Evolutionary conservation across 2,113 vertebrate genomes (phyloP).

Genomic region (Carassius auratus): DNA sequence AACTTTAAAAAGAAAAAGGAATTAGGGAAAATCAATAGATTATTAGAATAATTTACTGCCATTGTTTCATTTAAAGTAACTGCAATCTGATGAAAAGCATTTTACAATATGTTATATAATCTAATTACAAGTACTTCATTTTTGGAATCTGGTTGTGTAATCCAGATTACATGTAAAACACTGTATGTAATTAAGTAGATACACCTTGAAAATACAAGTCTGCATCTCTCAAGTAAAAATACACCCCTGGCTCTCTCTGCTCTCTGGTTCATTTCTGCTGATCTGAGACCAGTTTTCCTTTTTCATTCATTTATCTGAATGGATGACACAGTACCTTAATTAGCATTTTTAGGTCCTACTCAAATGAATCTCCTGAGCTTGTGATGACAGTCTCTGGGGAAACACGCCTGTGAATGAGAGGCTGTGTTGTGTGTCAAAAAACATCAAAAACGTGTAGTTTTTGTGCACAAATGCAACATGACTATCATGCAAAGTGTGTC

Average conservation of each 20-base stretch:
- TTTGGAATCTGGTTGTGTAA: too few species aligned
- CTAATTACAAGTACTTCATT: too few species aligned
- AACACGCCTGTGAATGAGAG: background rate
- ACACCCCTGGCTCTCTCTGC: background rate
- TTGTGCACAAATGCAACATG: background rate
- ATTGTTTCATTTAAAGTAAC: too few species aligned
- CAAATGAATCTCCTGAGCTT: background rate
- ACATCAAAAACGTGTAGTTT: background rate
- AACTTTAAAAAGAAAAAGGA: too few species aligned
- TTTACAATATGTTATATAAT: too few species aligned
- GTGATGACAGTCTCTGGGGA: background rate
- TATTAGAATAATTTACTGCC: too few species aligned
- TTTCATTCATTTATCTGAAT: background rate
- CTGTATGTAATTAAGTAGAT: too few species aligned
- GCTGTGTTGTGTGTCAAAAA: background rate
- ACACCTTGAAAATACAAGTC: too few species aligned
- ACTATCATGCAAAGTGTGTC: background rate
- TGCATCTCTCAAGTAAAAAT: background rate
- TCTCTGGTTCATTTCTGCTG: constrained; percentile 12
- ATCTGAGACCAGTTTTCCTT: background rate
- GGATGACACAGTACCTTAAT: background rate
- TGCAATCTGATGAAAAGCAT: too few species aligned
- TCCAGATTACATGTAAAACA: too few species aligned
- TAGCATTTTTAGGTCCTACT: background rate
- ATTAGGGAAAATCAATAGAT: too few species aligned